These are phyloP conservation scores for Clarias fuscus DNA, from an alignment of 2,797 vertebrate species.

Conservation along the genomic window DNA sequence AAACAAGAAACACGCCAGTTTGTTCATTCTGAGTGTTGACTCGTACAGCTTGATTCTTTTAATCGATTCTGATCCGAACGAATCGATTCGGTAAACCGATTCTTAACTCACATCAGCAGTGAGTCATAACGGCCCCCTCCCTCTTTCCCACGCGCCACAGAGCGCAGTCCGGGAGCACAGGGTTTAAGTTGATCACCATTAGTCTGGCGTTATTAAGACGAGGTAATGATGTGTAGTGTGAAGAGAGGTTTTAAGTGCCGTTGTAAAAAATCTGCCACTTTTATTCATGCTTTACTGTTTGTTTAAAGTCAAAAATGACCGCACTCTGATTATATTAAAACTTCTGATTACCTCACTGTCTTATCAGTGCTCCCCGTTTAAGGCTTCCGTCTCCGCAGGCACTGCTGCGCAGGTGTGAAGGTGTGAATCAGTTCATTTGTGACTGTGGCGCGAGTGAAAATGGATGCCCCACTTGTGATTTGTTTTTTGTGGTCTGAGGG, in stretches of 20 bases:
- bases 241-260: background rate
- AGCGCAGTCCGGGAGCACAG: slow-evolving; percentile 4
- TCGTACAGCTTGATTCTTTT: background rate
- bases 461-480: too few relatives aligned
- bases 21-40: background rate
- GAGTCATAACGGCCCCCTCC: slow-evolving; percentile 31
- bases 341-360: too few relatives aligned
- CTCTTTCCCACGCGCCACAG: slow-evolving; percentile 17
- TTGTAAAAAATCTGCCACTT: background rate
- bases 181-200: background rate
- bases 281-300: background rate
- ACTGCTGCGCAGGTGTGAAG: too few relatives aligned
- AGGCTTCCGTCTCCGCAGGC: too few relatives aligned
- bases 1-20: background rate
- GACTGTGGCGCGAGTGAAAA: too few relatives aligned
- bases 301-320: background rate
- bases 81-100: slow-evolving; percentile 9
- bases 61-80: slow-evolving; percentile 12
- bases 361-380: too few relatives aligned
- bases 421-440: too few relatives aligned
- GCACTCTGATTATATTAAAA: too few relatives aligned
- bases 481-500: too few relatives aligned
- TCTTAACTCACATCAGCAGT: slow-evolving; percentile 8
- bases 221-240: background rate
- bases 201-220: background rate